Evolutionary conservation across 2,888 invertebrate species (phyloP).

Genomic region (Drosophila neutralis): DNA sequence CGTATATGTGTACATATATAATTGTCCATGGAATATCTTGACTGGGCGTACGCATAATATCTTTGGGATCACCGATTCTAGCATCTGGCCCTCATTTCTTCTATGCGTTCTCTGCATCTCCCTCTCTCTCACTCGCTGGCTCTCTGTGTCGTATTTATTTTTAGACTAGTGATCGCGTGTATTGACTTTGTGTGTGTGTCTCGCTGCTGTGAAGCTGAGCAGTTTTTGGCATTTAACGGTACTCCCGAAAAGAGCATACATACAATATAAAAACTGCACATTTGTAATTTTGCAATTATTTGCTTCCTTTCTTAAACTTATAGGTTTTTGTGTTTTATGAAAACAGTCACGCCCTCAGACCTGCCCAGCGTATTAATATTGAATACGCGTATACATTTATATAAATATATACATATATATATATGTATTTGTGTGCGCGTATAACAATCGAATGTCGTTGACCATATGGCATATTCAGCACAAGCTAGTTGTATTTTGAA

Average conservation of each 20-base stretch:
- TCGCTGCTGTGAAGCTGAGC: slow-evolving; percentile 14
- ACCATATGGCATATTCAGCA: slow-evolving; percentile 50
- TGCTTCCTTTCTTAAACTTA: slow-evolving; percentile 17
- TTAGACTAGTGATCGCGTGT: slow-evolving; percentile 45
- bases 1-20: background rate
- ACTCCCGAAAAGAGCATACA: slow-evolving; percentile 7
- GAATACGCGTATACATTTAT: background rate
- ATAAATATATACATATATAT: background rate
- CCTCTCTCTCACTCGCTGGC: slow-evolving; percentile 7
- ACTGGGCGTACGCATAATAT: slow-evolving; percentile 29
- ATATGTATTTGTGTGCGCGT: background rate
- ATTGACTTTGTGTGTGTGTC: slow-evolving; percentile 28
- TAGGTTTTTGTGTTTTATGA: slow-evolving; percentile 45
- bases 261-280: background rate
- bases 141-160: slow-evolving; percentile 46
- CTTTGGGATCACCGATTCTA: slow-evolving; percentile 44
- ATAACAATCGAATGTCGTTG: slow-evolving; percentile 24
- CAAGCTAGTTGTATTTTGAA: slow-evolving; percentile 27
- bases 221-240: slow-evolving; percentile 35
- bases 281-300: slow-evolving; percentile 31
- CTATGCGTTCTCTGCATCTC: slow-evolving; percentile 2
- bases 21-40: slow-evolving; percentile 29
- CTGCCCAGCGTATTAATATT: slow-evolving; percentile 40
- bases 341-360: slow-evolving; percentile 27
- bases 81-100: slow-evolving; percentile 43